Percentiles rank a stretch among this genome's conserved stretches.
Conservation (phyloP, 2,113 vertebrate species). For the Oophaga pumilio region DNA sequence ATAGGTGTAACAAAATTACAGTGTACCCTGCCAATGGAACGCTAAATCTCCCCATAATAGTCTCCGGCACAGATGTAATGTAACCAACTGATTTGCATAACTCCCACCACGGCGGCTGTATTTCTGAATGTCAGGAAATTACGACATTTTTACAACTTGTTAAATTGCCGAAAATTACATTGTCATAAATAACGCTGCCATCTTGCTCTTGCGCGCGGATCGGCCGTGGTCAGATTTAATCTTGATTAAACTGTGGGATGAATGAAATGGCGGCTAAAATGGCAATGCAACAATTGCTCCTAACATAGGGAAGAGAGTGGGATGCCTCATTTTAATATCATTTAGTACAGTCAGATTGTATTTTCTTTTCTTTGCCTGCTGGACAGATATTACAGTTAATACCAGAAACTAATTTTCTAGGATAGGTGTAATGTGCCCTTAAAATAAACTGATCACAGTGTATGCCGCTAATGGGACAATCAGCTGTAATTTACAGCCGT, state of each 20-base stretch:
- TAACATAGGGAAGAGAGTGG: neutral
- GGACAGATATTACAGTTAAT: neutral
- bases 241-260: constrained; percentile 35
- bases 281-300: neutral
- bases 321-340: neutral
- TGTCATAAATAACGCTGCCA: constrained; percentile 50
- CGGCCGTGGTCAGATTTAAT: constrained; percentile 32
- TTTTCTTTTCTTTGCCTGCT: neutral
- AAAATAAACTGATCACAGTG: neutral
- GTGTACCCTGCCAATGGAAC: constrained; percentile 30
- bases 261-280: neutral
- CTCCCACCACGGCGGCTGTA: constrained; percentile 38
- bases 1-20: constrained; percentile 22
- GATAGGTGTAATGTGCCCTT: neutral
- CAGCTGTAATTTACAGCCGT: too few species aligned
- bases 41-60: constrained; percentile 42
- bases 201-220: constrained; percentile 8
- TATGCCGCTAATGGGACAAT: too few species aligned
- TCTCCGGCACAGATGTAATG: constrained; percentile 47
- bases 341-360: neutral
- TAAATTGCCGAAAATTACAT: constrained; percentile 52
- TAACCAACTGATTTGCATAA: constrained; percentile 41
- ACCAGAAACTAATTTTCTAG: neutral
- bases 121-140: constrained; percentile 49
- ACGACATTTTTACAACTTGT: constrained; percentile 53